phyloP scores from a whole-genome alignment of 1,140 invertebrate genomes.

The Philopotamus ludificatus region DNA sequence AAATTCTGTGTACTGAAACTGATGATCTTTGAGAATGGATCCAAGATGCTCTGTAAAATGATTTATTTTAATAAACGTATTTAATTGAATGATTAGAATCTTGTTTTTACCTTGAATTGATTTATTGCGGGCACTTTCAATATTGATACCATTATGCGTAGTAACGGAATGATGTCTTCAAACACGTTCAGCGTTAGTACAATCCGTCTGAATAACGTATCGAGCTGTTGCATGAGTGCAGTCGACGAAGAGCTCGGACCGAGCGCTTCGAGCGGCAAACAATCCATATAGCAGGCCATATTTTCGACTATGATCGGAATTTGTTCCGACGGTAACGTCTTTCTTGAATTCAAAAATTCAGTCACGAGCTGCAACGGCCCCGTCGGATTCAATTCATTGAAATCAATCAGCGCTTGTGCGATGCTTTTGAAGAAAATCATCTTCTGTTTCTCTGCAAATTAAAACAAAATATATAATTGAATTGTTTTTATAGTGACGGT shows the following conservation, averaged over 20 bases:
- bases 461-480: slow-evolving; percentile 18
- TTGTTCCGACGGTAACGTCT: slow-evolving; percentile 76
- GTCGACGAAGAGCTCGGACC: slow-evolving; percentile 73
- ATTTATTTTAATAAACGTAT: background rate
- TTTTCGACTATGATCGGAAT: slow-evolving; percentile 79
- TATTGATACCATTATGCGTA: slow-evolving; percentile 83
- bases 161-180: slow-evolving; percentile 72
- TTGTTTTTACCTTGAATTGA: slow-evolving; percentile 67
- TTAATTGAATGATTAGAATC: background rate
- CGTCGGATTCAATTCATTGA: slow-evolving; percentile 93
- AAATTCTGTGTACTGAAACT: slow-evolving; percentile 88
- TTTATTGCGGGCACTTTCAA: slow-evolving; percentile 81
- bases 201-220: slow-evolving; percentile 80
- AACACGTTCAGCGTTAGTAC: slow-evolving; percentile 71
- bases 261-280: slow-evolving; percentile 81
- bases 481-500: too few relatives aligned
- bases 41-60: slow-evolving; percentile 62
- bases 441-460: slow-evolving; percentile 62
- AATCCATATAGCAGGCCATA: slow-evolving; percentile 90
- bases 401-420: slow-evolving; percentile 90
- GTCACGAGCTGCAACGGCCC: slow-evolving; percentile 89
- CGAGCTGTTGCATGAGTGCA: slow-evolving; percentile 77
- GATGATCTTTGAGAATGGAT: slow-evolving; percentile 95
- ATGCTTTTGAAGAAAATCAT: slow-evolving; percentile 91
- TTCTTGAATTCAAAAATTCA: slow-evolving; percentile 88